A percentile compares a stretch with the other conserved stretches of the same genome.
These are phyloP conservation scores for Rambutsinella grinnellia DNA, from an alignment of 2,888 invertebrate genomes.

Conservation along the genomic window DNA sequence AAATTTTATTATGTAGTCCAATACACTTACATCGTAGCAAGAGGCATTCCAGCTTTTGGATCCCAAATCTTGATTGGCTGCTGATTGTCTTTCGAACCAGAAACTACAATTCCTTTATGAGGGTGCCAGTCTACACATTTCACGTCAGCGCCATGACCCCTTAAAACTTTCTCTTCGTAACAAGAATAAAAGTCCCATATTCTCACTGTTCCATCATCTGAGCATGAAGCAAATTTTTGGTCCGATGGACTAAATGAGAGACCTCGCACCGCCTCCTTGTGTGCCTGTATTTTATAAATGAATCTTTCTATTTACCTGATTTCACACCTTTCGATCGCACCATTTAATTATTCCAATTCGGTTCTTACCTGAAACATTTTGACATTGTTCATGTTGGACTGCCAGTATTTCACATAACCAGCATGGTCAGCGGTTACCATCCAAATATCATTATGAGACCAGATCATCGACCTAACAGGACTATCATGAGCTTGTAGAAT, in stretches of 20 bases:
- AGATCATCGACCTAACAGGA: slow-evolving; percentile 98
- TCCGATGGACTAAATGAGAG: slow-evolving; percentile 99
- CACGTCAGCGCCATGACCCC: slow-evolving; percentile 98
- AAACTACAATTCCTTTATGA: slow-evolving; percentile 94
- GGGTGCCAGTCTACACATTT: slow-evolving; percentile 99
- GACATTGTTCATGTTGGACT: slow-evolving; percentile 99
- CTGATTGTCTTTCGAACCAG: slow-evolving; percentile 99
- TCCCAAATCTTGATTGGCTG: slow-evolving; percentile 99
- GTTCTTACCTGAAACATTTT: slow-evolving; percentile 93
- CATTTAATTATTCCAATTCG: background rate
- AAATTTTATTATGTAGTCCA: slow-evolving; percentile 9
- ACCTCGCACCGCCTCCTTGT: slow-evolving; percentile 99
- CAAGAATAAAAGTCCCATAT: slow-evolving; percentile 99
- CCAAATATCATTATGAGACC: slow-evolving; percentile 99
- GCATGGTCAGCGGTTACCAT: slow-evolving; percentile 99
- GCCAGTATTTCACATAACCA: slow-evolving; percentile 99
- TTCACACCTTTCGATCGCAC: no score
- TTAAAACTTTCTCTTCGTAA: slow-evolving; percentile 93
- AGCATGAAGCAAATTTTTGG: slow-evolving; percentile 98
- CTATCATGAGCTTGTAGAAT: slow-evolving; percentile 99
- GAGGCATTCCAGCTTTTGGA: slow-evolving; percentile 93
- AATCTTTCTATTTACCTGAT: no score
- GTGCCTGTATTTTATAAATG: slow-evolving; percentile 80
- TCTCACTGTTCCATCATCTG: slow-evolving; percentile 98
- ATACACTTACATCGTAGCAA: slow-evolving; percentile 93